phyloP scores from a whole-genome alignment of 1,140 invertebrate species.

The Calliphora vicina region DNA sequence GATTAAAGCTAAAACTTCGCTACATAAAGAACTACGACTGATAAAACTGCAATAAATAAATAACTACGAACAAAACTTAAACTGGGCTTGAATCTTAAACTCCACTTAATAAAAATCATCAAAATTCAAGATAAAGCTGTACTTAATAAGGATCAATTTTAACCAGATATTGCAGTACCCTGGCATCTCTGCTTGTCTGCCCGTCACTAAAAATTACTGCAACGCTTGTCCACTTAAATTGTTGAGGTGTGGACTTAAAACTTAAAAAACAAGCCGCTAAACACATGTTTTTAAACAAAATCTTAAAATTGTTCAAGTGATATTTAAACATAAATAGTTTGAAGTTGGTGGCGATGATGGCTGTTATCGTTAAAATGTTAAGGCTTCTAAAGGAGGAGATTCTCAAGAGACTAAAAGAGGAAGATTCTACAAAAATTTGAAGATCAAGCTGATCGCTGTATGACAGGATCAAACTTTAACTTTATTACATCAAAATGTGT shows the following conservation, averaged over 20 bases:
- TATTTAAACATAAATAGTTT: too few relatives aligned
- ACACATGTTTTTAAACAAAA: conserved; percentile 19
- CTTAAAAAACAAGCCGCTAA: conserved; percentile 14
- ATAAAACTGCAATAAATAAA: too few relatives aligned
- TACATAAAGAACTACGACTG: too few relatives aligned
- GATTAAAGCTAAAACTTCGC: too few relatives aligned
- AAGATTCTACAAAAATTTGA: not conserved
- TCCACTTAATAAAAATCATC: too few relatives aligned
- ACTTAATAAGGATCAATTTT: too few relatives aligned
- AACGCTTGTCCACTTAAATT: conserved; percentile 15
- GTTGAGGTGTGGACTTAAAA: conserved; percentile 19
- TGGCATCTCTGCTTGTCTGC: too few relatives aligned
- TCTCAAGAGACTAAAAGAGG: not conserved
- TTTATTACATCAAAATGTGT: not conserved
- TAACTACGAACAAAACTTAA: too few relatives aligned
- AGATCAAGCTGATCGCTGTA: not conserved
- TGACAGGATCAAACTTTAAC: not conserved
- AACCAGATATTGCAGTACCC: too few relatives aligned
- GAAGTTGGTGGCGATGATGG: not conserved
- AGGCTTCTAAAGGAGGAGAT: not conserved
- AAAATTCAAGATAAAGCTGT: too few relatives aligned
- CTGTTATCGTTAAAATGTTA: not conserved
- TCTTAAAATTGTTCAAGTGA: not conserved
- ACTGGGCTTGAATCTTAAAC: too few relatives aligned
- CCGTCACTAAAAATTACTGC: not conserved